Evolutionary conservation across 2,888 invertebrate species (phyloP).

Genomic region (Heteromyza rotundicornis): DNA sequence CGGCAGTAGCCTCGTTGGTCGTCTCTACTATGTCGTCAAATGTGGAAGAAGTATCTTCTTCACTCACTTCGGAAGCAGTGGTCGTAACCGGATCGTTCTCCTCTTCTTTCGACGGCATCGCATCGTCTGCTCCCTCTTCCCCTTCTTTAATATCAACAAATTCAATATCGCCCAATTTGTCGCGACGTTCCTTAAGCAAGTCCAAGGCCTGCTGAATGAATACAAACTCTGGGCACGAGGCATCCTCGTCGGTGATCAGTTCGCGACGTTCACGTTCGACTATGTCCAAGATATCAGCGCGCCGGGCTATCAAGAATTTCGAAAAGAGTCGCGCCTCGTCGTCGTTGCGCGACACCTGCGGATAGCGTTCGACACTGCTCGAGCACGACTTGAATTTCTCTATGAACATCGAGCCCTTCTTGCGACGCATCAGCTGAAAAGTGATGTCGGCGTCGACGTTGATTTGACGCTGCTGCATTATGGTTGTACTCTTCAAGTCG

Average conservation of each 20-base stretch:
- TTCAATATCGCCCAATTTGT: slow-evolving; percentile 38
- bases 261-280: slow-evolving; percentile 77
- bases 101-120: neutral
- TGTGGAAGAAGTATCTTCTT: too few species aligned
- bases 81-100: neutral
- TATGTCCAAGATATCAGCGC: slow-evolving; percentile 72
- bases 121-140: slow-evolving; percentile 18
- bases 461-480: slow-evolving; percentile 53
- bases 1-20: slow-evolving; percentile 39
- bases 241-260: slow-evolving; percentile 71
- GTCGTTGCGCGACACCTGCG: slow-evolving; percentile 65
- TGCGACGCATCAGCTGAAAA: slow-evolving; percentile 86
- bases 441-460: slow-evolving; percentile 72
- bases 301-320: slow-evolving; percentile 76
- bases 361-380: slow-evolving; percentile 46
- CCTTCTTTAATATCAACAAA: slow-evolving; percentile 29
- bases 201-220: slow-evolving; percentile 85
- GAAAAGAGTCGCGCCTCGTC: slow-evolving; percentile 65
- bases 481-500: slow-evolving; percentile 80
- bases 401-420: slow-evolving; percentile 67
- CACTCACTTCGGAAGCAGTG: too few species aligned
- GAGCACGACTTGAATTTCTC: slow-evolving; percentile 40
- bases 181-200: slow-evolving; percentile 65
- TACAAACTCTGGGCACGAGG: slow-evolving; percentile 80
- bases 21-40: slow-evolving; percentile 24